These are phyloP conservation scores for Eidolon helvum DNA, from an alignment of 2,113 vertebrate genomes.

Conservation along the genomic window DNA sequence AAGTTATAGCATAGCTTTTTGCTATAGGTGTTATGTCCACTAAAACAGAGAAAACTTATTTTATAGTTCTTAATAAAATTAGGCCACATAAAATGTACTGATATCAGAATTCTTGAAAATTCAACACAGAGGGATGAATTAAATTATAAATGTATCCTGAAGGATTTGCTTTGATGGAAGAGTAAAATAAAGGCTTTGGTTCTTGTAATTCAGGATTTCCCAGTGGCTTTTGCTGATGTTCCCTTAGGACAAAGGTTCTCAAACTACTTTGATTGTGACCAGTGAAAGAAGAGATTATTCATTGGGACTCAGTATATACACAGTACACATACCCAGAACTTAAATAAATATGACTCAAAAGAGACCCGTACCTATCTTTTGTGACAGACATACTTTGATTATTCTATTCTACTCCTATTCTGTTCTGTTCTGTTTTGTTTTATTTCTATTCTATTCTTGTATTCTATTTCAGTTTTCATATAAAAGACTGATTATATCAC, in stretches of 20 bases:
- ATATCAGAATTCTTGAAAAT: constrained; percentile 23
- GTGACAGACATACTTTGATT: neutral
- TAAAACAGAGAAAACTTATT: constrained; percentile 38
- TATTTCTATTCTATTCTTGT: too few species aligned
- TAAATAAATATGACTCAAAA: neutral
- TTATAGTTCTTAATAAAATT: constrained; percentile 34
- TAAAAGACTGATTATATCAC: neutral
- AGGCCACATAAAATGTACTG: neutral
- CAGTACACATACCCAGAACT: neutral
- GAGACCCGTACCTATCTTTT: neutral
- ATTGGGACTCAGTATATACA: neutral
- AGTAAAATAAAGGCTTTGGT: constrained; percentile 2
- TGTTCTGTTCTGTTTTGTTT: neutral
- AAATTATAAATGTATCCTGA: neutral
- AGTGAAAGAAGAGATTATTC: neutral
- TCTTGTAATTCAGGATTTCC: neutral
- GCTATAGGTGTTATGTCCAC: neutral
- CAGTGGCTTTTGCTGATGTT: neutral
- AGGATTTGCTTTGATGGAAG: neutral
- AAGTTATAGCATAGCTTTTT: constrained; percentile 40
- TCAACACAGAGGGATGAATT: neutral
- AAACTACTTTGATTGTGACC: neutral
- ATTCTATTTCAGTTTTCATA: neutral
- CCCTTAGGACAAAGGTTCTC: neutral
- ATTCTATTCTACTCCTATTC: neutral